Evolutionary conservation across 2,797 vertebrate species (phyloP).

Genomic region (Falco concolor): DNA sequence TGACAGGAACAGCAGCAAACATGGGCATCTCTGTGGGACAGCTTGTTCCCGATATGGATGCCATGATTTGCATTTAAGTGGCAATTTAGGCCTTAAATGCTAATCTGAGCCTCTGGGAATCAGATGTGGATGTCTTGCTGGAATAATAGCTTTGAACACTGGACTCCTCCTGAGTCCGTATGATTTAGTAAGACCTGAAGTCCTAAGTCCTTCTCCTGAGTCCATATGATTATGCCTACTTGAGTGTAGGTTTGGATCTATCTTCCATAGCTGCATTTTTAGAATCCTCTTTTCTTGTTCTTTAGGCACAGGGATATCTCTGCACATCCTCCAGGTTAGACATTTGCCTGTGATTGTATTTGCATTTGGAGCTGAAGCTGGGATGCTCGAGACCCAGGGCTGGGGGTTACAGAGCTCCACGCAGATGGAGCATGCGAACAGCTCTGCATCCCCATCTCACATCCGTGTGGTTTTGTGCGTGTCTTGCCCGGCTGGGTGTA

Average conservation of each 20-base stretch:
- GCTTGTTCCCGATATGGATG: neutral
- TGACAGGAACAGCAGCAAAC: neutral
- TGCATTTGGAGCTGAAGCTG: neutral
- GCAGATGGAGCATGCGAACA: neutral
- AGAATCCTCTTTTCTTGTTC: neutral
- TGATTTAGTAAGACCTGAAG: neutral
- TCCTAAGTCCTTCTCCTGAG: neutral
- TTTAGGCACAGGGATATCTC: neutral
- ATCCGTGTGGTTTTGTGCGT: neutral
- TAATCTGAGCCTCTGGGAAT: neutral
- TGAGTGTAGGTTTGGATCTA: neutral
- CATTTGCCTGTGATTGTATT: neutral
- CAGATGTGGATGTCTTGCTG: neutral
- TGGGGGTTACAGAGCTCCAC: neutral
- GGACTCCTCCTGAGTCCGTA: neutral
- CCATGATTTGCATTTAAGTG: constrained; percentile 1
- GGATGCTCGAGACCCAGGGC: neutral
- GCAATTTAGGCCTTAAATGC: constrained; percentile 4
- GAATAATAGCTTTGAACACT: neutral
- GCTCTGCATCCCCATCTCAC: neutral
- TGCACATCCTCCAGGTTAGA: neutral
- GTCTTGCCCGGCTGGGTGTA: constrained; percentile 46
- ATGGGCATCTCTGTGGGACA: neutral
- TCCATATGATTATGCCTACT: neutral
- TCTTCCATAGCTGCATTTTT: neutral